Evolutionary conservation across 2,797 vertebrate species (phyloP).

Genomic region (Adrianichthys oophorus): DNA sequence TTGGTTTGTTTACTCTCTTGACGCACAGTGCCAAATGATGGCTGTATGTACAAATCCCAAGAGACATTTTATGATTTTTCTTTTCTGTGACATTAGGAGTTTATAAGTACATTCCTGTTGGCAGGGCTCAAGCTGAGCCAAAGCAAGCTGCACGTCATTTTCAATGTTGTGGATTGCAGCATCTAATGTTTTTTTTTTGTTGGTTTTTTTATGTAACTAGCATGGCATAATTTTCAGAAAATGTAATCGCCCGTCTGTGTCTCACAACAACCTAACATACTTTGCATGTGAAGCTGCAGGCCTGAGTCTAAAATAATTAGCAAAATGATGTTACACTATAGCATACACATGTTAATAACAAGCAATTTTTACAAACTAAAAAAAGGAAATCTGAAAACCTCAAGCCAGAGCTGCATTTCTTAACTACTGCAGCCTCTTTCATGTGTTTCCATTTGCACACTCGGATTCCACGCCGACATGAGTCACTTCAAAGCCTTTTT

Average conservation of each 20-base stretch:
- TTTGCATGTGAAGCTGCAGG: conserved; percentile 6
- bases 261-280: too few relatives aligned
- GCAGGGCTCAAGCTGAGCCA: conserved; percentile 40
- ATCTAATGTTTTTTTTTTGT: conserved; percentile 30
- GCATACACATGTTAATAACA: conserved; percentile 7
- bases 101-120: conserved; percentile 49
- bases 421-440: conserved; percentile 1
- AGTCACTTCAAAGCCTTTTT: conserved; percentile 26
- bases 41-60: conserved; percentile 39
- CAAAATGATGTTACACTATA: conserved; percentile 5
- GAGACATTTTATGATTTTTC: conserved; percentile 25
- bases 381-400: conserved; percentile 10
- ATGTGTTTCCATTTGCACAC: conserved; percentile 44
- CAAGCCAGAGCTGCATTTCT: conserved; percentile 7
- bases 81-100: conserved; percentile 28
- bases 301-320: neutral
- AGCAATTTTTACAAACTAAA: neutral
- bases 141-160: conserved; percentile 38
- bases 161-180: conserved; percentile 44
- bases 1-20: conserved; percentile 59
- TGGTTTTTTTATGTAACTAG: too few relatives aligned
- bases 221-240: too few relatives aligned
- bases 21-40: conserved; percentile 69
- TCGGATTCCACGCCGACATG: conserved; percentile 11
- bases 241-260: too few relatives aligned